phyloP scores from a whole-genome alignment of 2,113 vertebrate genomes.

The Archilochus colubris region DNA sequence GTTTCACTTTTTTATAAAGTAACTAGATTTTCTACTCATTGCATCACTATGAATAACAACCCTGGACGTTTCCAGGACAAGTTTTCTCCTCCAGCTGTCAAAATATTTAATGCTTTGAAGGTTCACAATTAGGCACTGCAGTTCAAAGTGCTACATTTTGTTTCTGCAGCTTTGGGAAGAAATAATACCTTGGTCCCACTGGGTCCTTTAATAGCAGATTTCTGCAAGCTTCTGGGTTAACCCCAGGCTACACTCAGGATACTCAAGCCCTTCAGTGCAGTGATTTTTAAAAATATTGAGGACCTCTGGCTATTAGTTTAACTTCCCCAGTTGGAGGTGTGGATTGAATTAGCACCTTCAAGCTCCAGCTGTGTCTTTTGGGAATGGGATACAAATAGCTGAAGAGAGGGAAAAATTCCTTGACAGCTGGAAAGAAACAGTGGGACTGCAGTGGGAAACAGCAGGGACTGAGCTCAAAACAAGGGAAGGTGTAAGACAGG shows the following conservation, averaged over 20 bases:
- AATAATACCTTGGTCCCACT: neutral
- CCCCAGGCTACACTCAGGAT: neutral
- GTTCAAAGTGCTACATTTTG: constrained; percentile 1
- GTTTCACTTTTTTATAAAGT: neutral
- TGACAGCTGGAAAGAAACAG: neutral
- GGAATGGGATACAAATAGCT: neutral
- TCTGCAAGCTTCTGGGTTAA: neutral
- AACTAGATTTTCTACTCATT: constrained; percentile 26
- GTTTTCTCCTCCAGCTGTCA: constrained; percentile 41
- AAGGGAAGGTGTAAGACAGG: neutral
- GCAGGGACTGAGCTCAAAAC: neutral
- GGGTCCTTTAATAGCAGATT: neutral
- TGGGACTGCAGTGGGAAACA: neutral
- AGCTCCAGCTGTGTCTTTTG: neutral
- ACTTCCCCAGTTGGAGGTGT: neutral
- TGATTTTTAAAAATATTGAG: neutral
- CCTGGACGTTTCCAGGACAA: constrained; percentile 44
- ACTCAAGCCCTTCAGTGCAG: neutral
- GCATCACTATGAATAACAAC: constrained; percentile 10
- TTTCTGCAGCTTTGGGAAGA: constrained; percentile 6
- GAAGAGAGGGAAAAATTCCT: neutral
- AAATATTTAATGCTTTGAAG: constrained; percentile 45
- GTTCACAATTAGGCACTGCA: constrained; percentile 34
- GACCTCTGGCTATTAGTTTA: neutral
- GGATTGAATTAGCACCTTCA: neutral